Evolutionary conservation across 1,140 invertebrate species (phyloP), one percentile per base, ranked within the genome.

Genomic region (Zelostemma sp.): DNA sequence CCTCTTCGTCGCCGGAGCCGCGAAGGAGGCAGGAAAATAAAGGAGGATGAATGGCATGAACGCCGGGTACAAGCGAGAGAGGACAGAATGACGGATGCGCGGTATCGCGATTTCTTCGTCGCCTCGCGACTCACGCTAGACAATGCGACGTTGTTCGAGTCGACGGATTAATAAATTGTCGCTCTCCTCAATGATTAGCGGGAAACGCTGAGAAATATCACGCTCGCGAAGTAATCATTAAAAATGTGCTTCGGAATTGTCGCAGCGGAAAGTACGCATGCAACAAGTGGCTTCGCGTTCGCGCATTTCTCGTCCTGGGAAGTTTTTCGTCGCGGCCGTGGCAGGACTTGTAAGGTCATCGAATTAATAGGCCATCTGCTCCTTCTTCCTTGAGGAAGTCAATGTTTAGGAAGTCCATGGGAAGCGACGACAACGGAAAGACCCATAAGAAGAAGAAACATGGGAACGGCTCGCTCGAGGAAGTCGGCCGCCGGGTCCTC

Each of bases 341-440:
- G 54, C 3, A 58, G 60, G 71, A 78, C 49, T 69, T 73, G 72
- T 69, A 68, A 71, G 75, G 72, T 73, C 72, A 66, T 77, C 74
- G 78, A 82, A 82, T 83, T 84, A 84, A 85, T 81, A 80, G 80
- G 72, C 83, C 84, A 85, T 83, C 81, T 85, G 84, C 76, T 63
- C 76, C 63, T 70, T 78, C 62, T 73, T 75, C 68, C 76, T 82
- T 76, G 77, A 84, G 84, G 84, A 85, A 85, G 82, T 85, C 76
- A 81, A 81, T 85, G 82, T 84, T 85, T 84, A 85, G 83, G 81
- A 85, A 82, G 81, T 82, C 78, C 82, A 85, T 85, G 84, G 83
- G 84, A 85, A 85, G 77, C 80, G 72, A 74, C 78, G 82, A 83
- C 81, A 85, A 84, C 84, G 83, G 83, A 85, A 85, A 84, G 81